Evolutionary conservation across 37 sponge, comb jelly and placozoan genomes (phyloP).

Genomic region (Oscarella lobularis): DNA sequence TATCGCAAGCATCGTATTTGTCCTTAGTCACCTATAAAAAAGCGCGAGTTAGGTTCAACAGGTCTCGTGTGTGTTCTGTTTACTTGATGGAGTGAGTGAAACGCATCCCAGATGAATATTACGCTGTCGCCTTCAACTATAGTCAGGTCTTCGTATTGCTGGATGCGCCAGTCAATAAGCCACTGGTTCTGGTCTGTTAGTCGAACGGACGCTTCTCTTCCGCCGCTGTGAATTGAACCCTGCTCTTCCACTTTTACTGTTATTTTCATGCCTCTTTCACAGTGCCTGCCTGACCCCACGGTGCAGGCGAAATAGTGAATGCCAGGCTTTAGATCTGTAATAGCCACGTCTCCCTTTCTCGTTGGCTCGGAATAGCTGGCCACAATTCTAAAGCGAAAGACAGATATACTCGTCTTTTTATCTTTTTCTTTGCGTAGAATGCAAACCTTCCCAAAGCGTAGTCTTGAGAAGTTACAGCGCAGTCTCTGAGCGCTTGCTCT

Average conservation of each 20-base stretch:
- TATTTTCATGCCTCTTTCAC: conserved; percentile 46
- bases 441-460: neutral
- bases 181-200: neutral
- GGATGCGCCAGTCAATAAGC: conserved; percentile 48
- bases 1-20: conserved; percentile 25
- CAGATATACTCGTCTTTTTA: too few species aligned
- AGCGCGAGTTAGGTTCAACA: too few species aligned
- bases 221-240: neutral
- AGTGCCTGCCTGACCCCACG: conserved; percentile 37
- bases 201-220: neutral
- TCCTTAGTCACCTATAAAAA: conserved; percentile 31
- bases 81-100: conserved; percentile 68
- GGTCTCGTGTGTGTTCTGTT: too few species aligned
- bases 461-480: conserved; percentile 16
- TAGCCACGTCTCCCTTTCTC: conserved; percentile 26
- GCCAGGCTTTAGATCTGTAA: conserved; percentile 38
- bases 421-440: too few species aligned
- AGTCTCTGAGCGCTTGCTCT: neutral
- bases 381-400: neutral
- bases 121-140: conserved; percentile 25
- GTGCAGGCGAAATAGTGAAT: conserved; percentile 63
- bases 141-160: conserved; percentile 24
- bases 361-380: neutral
- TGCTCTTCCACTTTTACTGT: conserved; percentile 32
- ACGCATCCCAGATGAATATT: conserved; percentile 41